These are phyloP conservation scores for Holocentrus rufus DNA, from an alignment of 2,797 vertebrate genomes.

Conservation along the genomic window DNA sequence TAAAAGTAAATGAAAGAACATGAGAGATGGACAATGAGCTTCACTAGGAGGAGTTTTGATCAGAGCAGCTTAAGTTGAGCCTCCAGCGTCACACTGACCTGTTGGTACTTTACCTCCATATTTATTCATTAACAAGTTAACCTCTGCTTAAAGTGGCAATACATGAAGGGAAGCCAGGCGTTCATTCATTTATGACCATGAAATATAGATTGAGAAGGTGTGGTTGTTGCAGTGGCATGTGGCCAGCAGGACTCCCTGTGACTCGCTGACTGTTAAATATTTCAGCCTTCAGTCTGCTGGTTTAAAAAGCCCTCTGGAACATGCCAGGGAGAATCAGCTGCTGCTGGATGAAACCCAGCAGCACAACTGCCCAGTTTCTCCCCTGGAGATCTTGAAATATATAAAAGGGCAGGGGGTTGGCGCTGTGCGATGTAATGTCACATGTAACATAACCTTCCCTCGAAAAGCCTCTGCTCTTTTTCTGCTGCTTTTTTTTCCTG, in stretches of 20 bases:
- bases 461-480: too few relatives aligned
- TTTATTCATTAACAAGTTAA: constrained; percentile 32
- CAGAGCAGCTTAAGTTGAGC: neutral
- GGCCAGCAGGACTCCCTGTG: constrained; percentile 51
- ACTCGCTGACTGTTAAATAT: constrained; percentile 69
- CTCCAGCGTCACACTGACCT: constrained; percentile 1
- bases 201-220: constrained; percentile 71
- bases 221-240: constrained; percentile 56
- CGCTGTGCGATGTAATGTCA: constrained; percentile 1
- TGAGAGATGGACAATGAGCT: neutral
- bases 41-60: neutral
- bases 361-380: constrained; percentile 3
- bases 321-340: constrained; percentile 36
- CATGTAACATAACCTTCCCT: neutral
- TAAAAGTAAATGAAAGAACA: neutral
- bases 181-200: constrained; percentile 70
- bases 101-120: constrained; percentile 18
- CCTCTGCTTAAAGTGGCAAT: constrained; percentile 34
- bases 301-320: constrained; percentile 53
- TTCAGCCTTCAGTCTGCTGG: constrained; percentile 57
- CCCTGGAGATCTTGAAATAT: neutral
- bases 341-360: constrained; percentile 25
- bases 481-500: too few relatives aligned
- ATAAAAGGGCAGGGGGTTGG: neutral
- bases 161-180: constrained; percentile 59